Percentiles rank a stretch among this genome's conserved stretches.
Conservation (phyloP, 1,140 invertebrate genomes). For the Venustaconcha ellipsiformis region DNA sequence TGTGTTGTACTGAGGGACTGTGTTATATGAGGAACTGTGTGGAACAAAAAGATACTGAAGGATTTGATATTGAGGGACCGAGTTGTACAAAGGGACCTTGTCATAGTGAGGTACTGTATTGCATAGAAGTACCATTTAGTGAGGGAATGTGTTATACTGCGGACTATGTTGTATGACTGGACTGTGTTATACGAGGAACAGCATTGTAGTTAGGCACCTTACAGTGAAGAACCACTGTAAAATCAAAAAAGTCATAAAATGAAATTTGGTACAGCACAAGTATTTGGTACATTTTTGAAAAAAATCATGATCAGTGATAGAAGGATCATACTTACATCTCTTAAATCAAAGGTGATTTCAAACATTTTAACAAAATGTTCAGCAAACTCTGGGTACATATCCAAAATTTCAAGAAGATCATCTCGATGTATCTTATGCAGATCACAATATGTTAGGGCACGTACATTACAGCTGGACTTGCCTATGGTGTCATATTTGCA, state of each 20-base stretch:
- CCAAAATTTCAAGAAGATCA: constrained; percentile 96
- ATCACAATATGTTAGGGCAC: constrained; percentile 99
- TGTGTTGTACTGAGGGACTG: no score
- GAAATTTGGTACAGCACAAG: background rate
- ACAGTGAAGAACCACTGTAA: background rate
- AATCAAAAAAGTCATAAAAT: background rate
- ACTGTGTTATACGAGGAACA: background rate
- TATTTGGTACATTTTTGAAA: background rate
- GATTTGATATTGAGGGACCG: no score
- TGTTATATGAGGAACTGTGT: no score
- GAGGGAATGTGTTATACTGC: background rate
- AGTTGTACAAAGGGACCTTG: no score
- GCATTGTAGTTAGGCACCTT: background rate
- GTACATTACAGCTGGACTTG: constrained; percentile 97
- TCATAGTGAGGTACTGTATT: no score
- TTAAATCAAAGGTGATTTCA: constrained; percentile 94
- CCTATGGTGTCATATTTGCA: constrained; percentile 93
- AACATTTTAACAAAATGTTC: constrained; percentile 93
- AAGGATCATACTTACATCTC: constrained; percentile 63
- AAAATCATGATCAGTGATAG: background rate
- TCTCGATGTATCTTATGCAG: constrained; percentile 97
- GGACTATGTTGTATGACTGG: background rate
- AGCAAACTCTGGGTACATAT: constrained; percentile 97
- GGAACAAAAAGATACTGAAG: no score
- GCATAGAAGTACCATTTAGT: no score